These are phyloP conservation scores for Eumerus sabulonum DNA, from an alignment of 2,888 invertebrate species.

Conservation along the genomic window DNA sequence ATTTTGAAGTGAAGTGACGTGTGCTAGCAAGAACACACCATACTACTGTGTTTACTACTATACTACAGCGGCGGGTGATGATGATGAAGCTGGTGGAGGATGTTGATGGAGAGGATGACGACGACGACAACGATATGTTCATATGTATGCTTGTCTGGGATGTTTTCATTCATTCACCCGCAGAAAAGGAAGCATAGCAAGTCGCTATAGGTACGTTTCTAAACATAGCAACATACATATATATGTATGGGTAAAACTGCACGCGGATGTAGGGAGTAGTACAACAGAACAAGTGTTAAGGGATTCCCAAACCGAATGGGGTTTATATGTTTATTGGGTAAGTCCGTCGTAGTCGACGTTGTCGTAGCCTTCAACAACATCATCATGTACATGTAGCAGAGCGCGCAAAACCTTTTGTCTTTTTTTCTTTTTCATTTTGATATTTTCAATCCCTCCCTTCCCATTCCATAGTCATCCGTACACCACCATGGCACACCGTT, in stretches of 20 bases:
- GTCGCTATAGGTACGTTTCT: slow-evolving; percentile 20
- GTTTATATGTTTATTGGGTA: slow-evolving; percentile 65
- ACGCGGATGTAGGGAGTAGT: slow-evolving; percentile 45
- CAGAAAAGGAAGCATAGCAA: slow-evolving; percentile 52
- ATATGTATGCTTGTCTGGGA: slow-evolving; percentile 50
- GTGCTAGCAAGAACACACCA: slow-evolving; percentile 56
- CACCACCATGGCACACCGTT: slow-evolving; percentile 34
- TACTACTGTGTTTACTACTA: slow-evolving; percentile 26
- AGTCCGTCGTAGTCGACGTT: slow-evolving; percentile 46
- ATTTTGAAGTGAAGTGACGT: slow-evolving; percentile 68
- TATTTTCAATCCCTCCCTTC: slow-evolving; percentile 27
- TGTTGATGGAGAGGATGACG: slow-evolving; percentile 2
- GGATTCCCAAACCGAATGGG: slow-evolving; percentile 59
- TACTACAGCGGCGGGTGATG: slow-evolving; percentile 13
- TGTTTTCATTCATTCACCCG: slow-evolving; percentile 63
- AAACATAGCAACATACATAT: neutral
- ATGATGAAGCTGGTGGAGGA: slow-evolving; percentile 3
- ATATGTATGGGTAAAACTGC: slow-evolving; percentile 21
- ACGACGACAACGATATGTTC: slow-evolving; percentile 42
- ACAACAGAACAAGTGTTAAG: slow-evolving; percentile 55
- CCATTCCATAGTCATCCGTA: slow-evolving; percentile 4
- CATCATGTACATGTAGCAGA: slow-evolving; percentile 26
- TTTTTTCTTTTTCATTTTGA: slow-evolving; percentile 47
- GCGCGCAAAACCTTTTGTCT: slow-evolving; percentile 65
- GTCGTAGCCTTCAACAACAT: slow-evolving; percentile 21